Conservation (phyloP, 1,140 invertebrate species). For the Thrips palmi region DNA sequence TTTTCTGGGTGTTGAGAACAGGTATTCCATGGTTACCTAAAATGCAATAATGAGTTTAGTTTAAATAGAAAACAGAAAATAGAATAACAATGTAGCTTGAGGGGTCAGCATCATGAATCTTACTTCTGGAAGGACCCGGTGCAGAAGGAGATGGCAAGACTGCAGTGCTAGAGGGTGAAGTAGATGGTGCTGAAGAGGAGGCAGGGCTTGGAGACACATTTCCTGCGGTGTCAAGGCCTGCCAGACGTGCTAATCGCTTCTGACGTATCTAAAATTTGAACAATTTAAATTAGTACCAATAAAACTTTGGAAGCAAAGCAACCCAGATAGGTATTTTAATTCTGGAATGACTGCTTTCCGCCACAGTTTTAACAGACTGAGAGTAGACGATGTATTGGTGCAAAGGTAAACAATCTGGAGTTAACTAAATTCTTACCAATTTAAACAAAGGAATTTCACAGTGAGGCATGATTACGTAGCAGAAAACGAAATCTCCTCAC, state of each 20-base stretch:
- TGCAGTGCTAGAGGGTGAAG: slow-evolving; percentile 19
- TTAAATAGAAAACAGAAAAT: slow-evolving; percentile 4
- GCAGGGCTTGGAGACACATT: slow-evolving; percentile 17
- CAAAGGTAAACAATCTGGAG: slow-evolving; percentile 9
- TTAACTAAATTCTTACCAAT: slow-evolving; percentile 1
- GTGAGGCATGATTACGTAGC: too few relatives aligned
- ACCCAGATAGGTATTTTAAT: slow-evolving; percentile 7
- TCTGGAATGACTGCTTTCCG: slow-evolving; percentile 7
- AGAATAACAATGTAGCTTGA: neutral
- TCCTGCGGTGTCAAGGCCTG: slow-evolving; percentile 24
- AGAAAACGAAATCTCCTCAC: too few relatives aligned
- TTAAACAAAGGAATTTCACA: neutral
- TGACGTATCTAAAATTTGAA: slow-evolving; percentile 38
- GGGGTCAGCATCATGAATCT: neutral
- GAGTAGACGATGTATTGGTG: slow-evolving; percentile 10
- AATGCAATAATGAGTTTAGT: neutral
- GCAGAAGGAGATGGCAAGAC: slow-evolving; percentile 17
- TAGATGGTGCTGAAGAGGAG: slow-evolving; percentile 19
- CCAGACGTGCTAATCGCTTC: slow-evolving; percentile 43
- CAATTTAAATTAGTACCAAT: slow-evolving; percentile 9
- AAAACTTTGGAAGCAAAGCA: slow-evolving; percentile 1
- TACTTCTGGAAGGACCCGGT: slow-evolving; percentile 10
- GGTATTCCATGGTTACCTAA: neutral
- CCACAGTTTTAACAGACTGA: slow-evolving; percentile 7
- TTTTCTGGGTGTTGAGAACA: slow-evolving; percentile 13